phyloP scores from a whole-genome alignment of 2,113 vertebrate genomes.

The Chaenocephalus aceratus region DNA sequence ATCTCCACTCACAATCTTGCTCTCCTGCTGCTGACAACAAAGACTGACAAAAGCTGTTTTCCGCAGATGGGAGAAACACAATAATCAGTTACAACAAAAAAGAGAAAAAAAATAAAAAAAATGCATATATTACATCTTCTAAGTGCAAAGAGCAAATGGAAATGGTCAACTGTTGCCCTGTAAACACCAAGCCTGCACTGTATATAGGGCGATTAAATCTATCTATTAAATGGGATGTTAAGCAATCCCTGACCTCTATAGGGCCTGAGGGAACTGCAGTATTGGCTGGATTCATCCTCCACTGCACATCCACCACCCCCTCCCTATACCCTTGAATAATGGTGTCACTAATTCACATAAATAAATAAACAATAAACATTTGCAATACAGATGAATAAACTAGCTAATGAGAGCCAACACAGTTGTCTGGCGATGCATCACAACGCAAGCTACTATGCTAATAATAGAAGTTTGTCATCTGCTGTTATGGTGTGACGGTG shows the following conservation, averaged over 20 bases:
- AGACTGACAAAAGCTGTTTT: conserved; percentile 64
- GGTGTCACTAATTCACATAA: conserved; percentile 44
- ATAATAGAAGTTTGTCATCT: conserved; percentile 61
- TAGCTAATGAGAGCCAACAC: conserved; percentile 54
- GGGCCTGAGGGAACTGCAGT: conserved; percentile 19
- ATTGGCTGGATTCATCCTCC: conserved; percentile 19
- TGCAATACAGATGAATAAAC: conserved; percentile 43
- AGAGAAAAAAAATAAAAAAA: conserved; percentile 12
- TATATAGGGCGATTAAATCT: conserved; percentile 33
- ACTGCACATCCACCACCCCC: background rate
- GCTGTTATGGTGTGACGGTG: conserved; percentile 49
- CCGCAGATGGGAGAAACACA: conserved; percentile 65
- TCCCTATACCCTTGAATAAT: conserved; percentile 17
- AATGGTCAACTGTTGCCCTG: conserved; percentile 43
- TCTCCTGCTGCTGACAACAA: conserved; percentile 75
- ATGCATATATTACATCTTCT: conserved; percentile 47
- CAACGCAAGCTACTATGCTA: conserved; percentile 35
- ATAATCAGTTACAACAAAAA: conserved; percentile 59
- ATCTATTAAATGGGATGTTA: conserved; percentile 38
- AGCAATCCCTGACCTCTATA: conserved; percentile 42
- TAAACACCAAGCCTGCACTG: conserved; percentile 41
- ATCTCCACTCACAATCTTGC: conserved; percentile 66
- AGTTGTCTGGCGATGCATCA: conserved; percentile 32
- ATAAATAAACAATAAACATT: conserved; percentile 44
- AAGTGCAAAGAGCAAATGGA: conserved; percentile 35